Base-by-base conservation (phyloP, 2,888 invertebrate species). In the Actias luna region DNA sequence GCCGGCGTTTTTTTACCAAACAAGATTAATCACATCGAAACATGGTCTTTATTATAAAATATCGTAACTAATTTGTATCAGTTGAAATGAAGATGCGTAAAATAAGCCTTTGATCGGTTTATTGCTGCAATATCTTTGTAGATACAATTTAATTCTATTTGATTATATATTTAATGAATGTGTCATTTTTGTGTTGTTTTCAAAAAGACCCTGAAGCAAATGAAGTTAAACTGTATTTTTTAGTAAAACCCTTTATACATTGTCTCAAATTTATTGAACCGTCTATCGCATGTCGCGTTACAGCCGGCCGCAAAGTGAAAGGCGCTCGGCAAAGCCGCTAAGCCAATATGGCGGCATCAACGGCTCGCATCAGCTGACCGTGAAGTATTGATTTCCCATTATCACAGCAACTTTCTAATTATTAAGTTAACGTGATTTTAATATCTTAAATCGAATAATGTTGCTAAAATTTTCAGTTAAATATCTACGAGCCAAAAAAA, bases 131-230 rank as follows among this genome's bases (percentile, higher is more conserved):
- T 62, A 27, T 46, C 22, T 39, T 62, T 55, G 52, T 16, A 3
- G 22, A 22, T 46, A 55, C 55, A 29, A 29, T 55, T 55, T n/a
- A 29, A 55, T 55, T 55, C n/a, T 29, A 29, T 55, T 29, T 29
- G 29, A 55, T 8, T 55, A 16, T n/a, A n/a, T n/a, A n/a, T n/a
- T n/a, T 50, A 12, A 25, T 10, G 46, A 25, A 12, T 50, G 25
- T 5, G 12, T 25, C 22, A 50, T 16, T 27, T 67, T 39, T 70
- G 69, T 55, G 75, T 62, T n/a, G 68, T 35, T 2, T 59, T 60
- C 55, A 81, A 46, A 64, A 80, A 82, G n/a, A 75, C 66, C 18
- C 80, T 80, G 79, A 14, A 78, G 80, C 61, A 68, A 72, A 69
- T 18, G 8, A n/a, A n/a, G n/a, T n/a, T n/a, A n/a, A n/a, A n/a